phyloP scores from a whole-genome alignment of 2,888 invertebrate species.

The Drosophila pegasa region DNA sequence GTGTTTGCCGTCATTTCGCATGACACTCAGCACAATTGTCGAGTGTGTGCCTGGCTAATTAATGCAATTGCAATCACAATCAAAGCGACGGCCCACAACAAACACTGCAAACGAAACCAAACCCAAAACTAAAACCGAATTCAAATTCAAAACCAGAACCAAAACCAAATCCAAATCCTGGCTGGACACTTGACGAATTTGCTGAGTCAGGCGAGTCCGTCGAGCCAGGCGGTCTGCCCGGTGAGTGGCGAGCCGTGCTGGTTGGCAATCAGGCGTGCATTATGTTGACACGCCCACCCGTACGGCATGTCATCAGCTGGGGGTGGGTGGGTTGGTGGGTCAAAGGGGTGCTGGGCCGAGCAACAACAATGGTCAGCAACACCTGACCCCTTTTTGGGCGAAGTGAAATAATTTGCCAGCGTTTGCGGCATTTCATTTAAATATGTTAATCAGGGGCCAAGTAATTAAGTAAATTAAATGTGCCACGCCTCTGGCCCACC shows the following conservation, averaged over 20 bases:
- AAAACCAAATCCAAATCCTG: constrained; percentile 18
- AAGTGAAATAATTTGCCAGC: constrained; percentile 55
- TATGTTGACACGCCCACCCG: constrained; percentile 58
- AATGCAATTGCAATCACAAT: constrained; percentile 24
- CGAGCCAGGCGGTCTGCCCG: too few relatives aligned
- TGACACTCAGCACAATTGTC: not conserved
- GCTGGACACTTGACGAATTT: constrained; percentile 19
- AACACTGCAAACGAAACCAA: not conserved
- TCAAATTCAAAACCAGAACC: constrained; percentile 12
- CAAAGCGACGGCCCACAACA: not conserved
- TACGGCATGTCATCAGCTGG: constrained; percentile 52
- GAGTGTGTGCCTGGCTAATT: constrained; percentile 22
- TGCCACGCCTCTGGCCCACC: constrained; percentile 11
- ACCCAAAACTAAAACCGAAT: constrained; percentile 3
- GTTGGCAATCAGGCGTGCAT: constrained; percentile 50
- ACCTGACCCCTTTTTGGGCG: not conserved
- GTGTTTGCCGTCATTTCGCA: not conserved
- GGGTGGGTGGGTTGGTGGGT: not conserved
- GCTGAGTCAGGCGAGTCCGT: constrained; percentile 48
- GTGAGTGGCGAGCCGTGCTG: constrained; percentile 13
- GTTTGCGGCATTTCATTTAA: constrained; percentile 67
- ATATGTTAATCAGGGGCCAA: constrained; percentile 73
- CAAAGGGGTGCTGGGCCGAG: not conserved
- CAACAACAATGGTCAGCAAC: not conserved
- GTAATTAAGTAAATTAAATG: constrained; percentile 80